Evolutionary conservation across 2,113 vertebrate species (phyloP).

Genomic region (Pygoscelis adeliae): DNA sequence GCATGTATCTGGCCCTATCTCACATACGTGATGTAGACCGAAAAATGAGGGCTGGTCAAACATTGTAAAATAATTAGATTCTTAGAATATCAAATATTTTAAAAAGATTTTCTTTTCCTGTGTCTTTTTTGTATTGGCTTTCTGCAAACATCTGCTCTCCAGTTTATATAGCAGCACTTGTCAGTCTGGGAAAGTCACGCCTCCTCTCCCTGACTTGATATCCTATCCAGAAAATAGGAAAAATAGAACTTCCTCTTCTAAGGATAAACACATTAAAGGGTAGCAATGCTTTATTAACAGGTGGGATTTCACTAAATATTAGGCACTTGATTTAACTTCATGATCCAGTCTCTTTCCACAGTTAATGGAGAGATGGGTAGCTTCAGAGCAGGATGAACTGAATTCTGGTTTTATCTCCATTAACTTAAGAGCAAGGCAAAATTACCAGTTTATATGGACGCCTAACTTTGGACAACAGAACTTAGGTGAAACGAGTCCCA

Average conservation of each 20-base stretch:
- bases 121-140: neutral
- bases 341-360: neutral
- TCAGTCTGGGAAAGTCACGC: neutral
- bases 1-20: neutral
- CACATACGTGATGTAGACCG: neutral
- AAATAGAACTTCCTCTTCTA: neutral
- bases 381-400: neutral
- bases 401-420: neutral
- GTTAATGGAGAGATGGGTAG: neutral
- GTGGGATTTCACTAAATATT: neutral
- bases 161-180: neutral
- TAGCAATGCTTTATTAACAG: neutral
- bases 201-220: neutral
- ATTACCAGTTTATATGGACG: neutral
- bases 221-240: neutral
- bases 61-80: constrained; percentile 7
- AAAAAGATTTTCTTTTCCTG: neutral
- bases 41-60: constrained; percentile 5
- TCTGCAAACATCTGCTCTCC: neutral
- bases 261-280: neutral
- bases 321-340: neutral
- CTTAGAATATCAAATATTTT: neutral
- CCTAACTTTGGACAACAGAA: neutral
- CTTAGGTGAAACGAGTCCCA: neutral
- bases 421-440: neutral